Evolutionary conservation across 2,888 invertebrate genomes (phyloP).

Genomic region (Macropis europaea): DNA sequence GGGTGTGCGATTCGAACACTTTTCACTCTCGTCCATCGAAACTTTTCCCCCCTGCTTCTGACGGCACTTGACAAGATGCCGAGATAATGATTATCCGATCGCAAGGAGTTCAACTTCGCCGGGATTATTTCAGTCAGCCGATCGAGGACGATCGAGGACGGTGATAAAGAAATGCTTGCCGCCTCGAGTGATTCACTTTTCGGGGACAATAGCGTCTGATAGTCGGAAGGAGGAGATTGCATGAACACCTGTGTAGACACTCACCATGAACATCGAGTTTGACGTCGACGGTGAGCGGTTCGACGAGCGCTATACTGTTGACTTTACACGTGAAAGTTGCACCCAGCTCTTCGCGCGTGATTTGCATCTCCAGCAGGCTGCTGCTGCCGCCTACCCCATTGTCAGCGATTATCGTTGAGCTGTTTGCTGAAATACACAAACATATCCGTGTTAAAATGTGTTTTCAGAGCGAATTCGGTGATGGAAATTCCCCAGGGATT

Average conservation of each 20-base stretch:
- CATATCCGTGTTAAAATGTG: neutral
- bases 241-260: conserved; percentile 67
- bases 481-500: neutral
- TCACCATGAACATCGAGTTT: conserved; percentile 88
- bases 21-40: conserved; percentile 21
- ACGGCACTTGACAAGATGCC: conserved; percentile 1
- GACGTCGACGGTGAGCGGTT: conserved; percentile 83
- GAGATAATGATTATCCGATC: conserved; percentile 19
- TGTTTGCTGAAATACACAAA: conserved; percentile 80
- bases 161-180: conserved; percentile 35
- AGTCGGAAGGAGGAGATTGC: neutral
- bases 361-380: conserved; percentile 84
- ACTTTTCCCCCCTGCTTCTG: neutral
- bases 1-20: conserved; percentile 7
- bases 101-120: conserved; percentile 1
- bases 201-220: neutral
- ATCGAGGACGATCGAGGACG: conserved; percentile 19
- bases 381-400: conserved; percentile 85
- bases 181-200: conserved; percentile 25
- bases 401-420: conserved; percentile 80
- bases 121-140: conserved; percentile 25
- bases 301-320: conserved; percentile 85
- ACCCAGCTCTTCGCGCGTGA: conserved; percentile 87
- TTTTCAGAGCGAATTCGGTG: conserved; percentile 1
- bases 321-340: conserved; percentile 88